Evolutionary conservation across 23 tunicate genomes (phyloP), one percentile per base, ranked within the genome.

Genomic region (Botrylloides violaceus): DNA sequence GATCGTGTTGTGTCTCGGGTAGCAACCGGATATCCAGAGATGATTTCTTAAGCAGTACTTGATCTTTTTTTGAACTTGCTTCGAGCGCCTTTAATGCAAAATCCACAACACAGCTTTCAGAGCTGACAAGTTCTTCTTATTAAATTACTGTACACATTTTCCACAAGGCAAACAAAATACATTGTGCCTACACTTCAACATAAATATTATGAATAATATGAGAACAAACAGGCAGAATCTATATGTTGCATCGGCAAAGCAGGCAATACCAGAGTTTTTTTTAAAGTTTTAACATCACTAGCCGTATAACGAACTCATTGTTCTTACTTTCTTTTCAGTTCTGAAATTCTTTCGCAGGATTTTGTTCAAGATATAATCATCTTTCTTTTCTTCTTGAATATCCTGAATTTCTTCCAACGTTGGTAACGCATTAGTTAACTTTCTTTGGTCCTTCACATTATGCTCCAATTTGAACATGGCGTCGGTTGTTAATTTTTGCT

Each of bases 401-500:
- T 87, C 95, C 66, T 87, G 86, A 31, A 87, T 76, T 81, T 87
- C 95, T 34, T 56, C 64, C 30, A 87, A 75, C 1, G 87, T 80
- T 21, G 95, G 95, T 24, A 87, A 48, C 9, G 73, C 80, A 7
- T 58, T 55, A 19, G 73, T 59, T 34, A 87, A 59, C 65, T 87
- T 87, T 43, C 56, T 22, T 39, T 76, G 70, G 55, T 87, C 95
- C 36, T 87, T 81, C 3, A 71, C 83, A 29, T 33, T 75, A 57
- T 87, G 95, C 34, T 87, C 95, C 29, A 87, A 61, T 63, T 87
- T 87, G 62, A 59, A 87, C 95, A 87, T 87, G 1, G 95, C 88
- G 38, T 87, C 80, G n/a, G 79, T 87, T 49, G 57, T 71, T 35
- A 87, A 64, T 34, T 87, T 58, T 68, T 87, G 70, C 66, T 87